phyloP scores from a whole-genome alignment of 2,888 invertebrate genomes.

The Colostygia pectinataria region DNA sequence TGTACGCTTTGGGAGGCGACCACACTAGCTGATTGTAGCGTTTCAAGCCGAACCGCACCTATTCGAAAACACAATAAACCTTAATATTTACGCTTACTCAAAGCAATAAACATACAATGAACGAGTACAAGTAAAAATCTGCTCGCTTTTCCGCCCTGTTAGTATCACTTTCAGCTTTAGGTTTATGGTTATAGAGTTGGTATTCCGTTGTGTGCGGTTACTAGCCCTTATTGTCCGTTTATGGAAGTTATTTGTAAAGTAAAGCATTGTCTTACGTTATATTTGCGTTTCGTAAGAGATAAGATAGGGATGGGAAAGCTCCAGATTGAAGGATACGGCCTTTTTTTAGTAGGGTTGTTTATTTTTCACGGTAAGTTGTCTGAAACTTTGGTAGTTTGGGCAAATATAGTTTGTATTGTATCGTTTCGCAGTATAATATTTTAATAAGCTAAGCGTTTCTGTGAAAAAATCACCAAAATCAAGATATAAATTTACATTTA shows the following conservation, averaged over 20 bases:
- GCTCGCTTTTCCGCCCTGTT: slow-evolving; percentile 43
- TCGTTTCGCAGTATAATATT: too few relatives aligned
- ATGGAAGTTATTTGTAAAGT: slow-evolving; percentile 70
- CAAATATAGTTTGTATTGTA: slow-evolving; percentile 18
- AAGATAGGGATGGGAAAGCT: slow-evolving; percentile 62
- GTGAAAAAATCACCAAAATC: too few relatives aligned
- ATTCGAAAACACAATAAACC: slow-evolving; percentile 78
- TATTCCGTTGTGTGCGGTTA: slow-evolving; percentile 30
- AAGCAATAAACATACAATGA: slow-evolving; percentile 76
- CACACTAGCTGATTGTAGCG: slow-evolving; percentile 58
- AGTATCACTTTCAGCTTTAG: slow-evolving; percentile 36
- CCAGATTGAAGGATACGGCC: slow-evolving; percentile 41
- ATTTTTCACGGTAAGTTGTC: slow-evolving; percentile 64
- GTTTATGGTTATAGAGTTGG: slow-evolving; percentile 22
- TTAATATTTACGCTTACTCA: slow-evolving; percentile 75
- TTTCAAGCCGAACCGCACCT: slow-evolving; percentile 61
- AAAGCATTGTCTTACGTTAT: slow-evolving; percentile 69
- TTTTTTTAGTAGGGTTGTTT: slow-evolving; percentile 46
- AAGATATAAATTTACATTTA: too few relatives aligned
- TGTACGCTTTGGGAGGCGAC: slow-evolving; percentile 72
- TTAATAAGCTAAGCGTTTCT: too few relatives aligned
- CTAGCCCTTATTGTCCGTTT: slow-evolving; percentile 51
- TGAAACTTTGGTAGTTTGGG: slow-evolving; percentile 32
- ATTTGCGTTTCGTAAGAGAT: slow-evolving; percentile 70
- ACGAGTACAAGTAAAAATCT: slow-evolving; percentile 66